phyloP scores from a whole-genome alignment of 2,888 invertebrate species.

The Linnaemya tessellans region DNA sequence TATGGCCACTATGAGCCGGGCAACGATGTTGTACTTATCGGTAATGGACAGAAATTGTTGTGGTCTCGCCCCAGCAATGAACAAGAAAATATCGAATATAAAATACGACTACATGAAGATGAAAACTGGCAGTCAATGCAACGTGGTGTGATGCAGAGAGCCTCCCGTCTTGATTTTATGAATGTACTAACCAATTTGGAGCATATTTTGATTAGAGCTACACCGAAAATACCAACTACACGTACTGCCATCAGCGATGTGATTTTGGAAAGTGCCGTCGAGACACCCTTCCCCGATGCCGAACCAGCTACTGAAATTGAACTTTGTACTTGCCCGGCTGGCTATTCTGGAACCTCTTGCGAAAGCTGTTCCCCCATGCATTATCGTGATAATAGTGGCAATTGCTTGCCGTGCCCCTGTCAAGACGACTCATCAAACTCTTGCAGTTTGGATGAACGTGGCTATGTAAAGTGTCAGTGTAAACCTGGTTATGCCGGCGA shows the following conservation, averaged over 20 bases:
- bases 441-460: slow-evolving; percentile 85
- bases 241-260: slow-evolving; percentile 90
- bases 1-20: slow-evolving; percentile 86
- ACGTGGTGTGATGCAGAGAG: slow-evolving; percentile 84
- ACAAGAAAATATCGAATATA: slow-evolving; percentile 78
- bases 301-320: slow-evolving; percentile 91
- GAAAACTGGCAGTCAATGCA: slow-evolving; percentile 88
- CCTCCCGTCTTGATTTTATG: slow-evolving; percentile 92
- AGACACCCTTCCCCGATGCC: slow-evolving; percentile 84
- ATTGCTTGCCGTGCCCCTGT: slow-evolving; percentile 90
- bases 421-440: slow-evolving; percentile 76
- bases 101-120: slow-evolving; percentile 87
- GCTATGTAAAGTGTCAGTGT: slow-evolving; percentile 89
- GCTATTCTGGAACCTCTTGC: slow-evolving; percentile 93
- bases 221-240: slow-evolving; percentile 85
- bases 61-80: slow-evolving; percentile 85
- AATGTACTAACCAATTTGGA: slow-evolving; percentile 92
- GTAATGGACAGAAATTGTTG: slow-evolving; percentile 89
- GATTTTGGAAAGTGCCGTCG: slow-evolving; percentile 90
- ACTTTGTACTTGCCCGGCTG: slow-evolving; percentile 92
- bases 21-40: slow-evolving; percentile 91
- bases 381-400: slow-evolving; percentile 86
- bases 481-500: slow-evolving; percentile 87
- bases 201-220: slow-evolving; percentile 92
- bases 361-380: slow-evolving; percentile 89